Base-by-base conservation (phyloP, 1,140 invertebrate genomes). In the Antheraea mylitta region DNA sequence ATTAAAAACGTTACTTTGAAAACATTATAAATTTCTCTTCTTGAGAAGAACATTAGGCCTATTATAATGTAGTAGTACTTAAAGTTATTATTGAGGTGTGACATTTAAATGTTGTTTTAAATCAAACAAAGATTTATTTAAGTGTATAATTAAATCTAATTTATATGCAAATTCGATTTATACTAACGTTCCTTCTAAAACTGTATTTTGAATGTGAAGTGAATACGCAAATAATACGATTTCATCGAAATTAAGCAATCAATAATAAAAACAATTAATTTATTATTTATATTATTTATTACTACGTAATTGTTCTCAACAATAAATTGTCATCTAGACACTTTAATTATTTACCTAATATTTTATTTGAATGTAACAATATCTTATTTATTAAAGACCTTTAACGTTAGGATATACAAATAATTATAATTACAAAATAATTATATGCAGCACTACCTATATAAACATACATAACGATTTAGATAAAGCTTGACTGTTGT, bases 401-500 rank as follows among this genome's bases (percentile, higher is more conserved):
- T 61, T 37, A 64, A 69, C 30, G 64, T 38, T 66, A 63, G 13
- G 67, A 64, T 64, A 62, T 63, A 61, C 59, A 48, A 69, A 67
- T 69, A 68, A 59, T 62, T 67, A 72, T 30, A 30, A 30, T 30
- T 30, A 30, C 1, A 30, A 2, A 30, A 30, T 30, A 30, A 30
- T 30, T 30, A 30, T 30, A 30, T 16, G 13, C 16, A 53, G 45
- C 45, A 53, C 45, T 53, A 53, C 45, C 45, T 53, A 53, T 53
- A 53, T 53, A 16, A 13, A 53, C 5, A 80, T 80, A 86, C 73
- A 70, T 85, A 83, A 70, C 60, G 73, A 73, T 67, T 80, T 89
- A 90, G 83, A 82, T 90, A 85, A 84, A 78, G 86, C 87, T 91
- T 90, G 76, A 87, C 85, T 89, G 87, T 91, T 91, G 86, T 90